Evolutionary conservation across 2,888 invertebrate genomes (phyloP).

Genomic region (Metacarcinus magister): DNA sequence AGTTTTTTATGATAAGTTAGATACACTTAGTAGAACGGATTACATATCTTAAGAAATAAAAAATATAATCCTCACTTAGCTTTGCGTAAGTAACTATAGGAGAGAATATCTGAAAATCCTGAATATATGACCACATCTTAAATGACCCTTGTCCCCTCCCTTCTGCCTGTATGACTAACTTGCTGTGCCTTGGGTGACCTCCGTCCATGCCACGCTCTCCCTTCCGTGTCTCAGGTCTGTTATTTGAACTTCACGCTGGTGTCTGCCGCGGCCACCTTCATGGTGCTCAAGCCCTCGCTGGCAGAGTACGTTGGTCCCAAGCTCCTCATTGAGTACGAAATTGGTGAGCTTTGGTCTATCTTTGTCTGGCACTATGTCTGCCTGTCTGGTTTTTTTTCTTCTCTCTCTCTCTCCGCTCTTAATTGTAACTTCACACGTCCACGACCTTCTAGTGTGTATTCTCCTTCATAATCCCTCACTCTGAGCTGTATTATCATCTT

Average conservation of each 20-base stretch:
- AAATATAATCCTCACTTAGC: too few species aligned
- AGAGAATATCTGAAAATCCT: too few species aligned
- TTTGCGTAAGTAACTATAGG: too few species aligned
- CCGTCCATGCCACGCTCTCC: neutral
- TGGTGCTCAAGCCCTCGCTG: conserved; percentile 66
- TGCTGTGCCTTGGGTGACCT: neutral
- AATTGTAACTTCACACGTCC: neutral
- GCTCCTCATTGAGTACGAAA: conserved; percentile 80
- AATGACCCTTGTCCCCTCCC: too few species aligned
- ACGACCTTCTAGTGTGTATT: neutral
- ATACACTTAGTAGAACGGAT: too few species aligned
- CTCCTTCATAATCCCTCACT: neutral
- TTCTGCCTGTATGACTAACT: too few species aligned
- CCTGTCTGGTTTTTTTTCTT: neutral
- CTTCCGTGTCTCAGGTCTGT: conserved; percentile 54
- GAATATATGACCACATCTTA: too few species aligned
- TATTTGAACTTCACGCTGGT: conserved; percentile 74
- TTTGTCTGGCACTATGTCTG: neutral
- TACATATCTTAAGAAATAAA: too few species aligned
- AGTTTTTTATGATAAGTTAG: neutral
- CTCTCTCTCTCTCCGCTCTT: neutral
- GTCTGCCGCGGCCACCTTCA: conserved; percentile 76
- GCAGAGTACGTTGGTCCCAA: conserved; percentile 71
- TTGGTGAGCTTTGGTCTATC: conserved; percentile 66
- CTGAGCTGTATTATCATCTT: neutral